Evolutionary conservation across 2,113 vertebrate species (phyloP).

Genomic region (Corydoras sp.): DNA sequence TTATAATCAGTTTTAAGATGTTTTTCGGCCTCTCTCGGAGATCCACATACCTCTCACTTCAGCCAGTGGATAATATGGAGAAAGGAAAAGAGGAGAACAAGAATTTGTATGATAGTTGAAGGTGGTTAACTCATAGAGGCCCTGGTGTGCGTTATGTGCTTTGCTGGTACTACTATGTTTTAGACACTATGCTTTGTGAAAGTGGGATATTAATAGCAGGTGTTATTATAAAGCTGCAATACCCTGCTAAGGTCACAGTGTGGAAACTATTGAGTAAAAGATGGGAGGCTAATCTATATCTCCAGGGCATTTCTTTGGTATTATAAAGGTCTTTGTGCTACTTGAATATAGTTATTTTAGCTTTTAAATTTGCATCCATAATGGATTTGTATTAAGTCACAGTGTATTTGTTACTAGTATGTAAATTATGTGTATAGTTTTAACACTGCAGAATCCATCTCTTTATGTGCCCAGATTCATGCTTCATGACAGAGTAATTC

Average conservation of each 20-base stretch:
- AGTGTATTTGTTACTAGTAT: too few relatives aligned
- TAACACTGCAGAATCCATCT: slow-evolving; percentile 5
- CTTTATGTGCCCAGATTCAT: slow-evolving; percentile 12
- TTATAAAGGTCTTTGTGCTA: too few relatives aligned
- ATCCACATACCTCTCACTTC: slow-evolving; percentile 23
- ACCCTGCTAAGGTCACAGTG: slow-evolving; percentile 12
- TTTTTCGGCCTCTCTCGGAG: slow-evolving; percentile 6
- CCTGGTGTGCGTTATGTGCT: not conserved
- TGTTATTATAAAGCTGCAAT: slow-evolving; percentile 6
- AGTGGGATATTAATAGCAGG: slow-evolving; percentile 18
- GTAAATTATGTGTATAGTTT: not conserved
- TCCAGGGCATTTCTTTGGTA: not conserved
- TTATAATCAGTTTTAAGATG: too few relatives aligned
- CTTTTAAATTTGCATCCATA: too few relatives aligned
- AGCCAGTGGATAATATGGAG: slow-evolving; percentile 27
- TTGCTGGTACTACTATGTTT: not conserved
- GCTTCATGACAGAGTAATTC: slow-evolving; percentile 7
- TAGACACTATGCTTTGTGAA: slow-evolving; percentile 25
- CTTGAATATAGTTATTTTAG: too few relatives aligned
- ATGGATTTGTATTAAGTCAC: too few relatives aligned
- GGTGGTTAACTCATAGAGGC: slow-evolving; percentile 7
- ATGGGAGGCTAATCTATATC: not conserved
- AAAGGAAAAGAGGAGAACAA: not conserved
- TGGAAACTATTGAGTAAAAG: not conserved
- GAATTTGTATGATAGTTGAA: slow-evolving; percentile 38